Evolutionary conservation across 2,113 vertebrate genomes (phyloP), one percentile per base, ranked within the genome.

Genomic region (Mesitornis unicolor): DNA sequence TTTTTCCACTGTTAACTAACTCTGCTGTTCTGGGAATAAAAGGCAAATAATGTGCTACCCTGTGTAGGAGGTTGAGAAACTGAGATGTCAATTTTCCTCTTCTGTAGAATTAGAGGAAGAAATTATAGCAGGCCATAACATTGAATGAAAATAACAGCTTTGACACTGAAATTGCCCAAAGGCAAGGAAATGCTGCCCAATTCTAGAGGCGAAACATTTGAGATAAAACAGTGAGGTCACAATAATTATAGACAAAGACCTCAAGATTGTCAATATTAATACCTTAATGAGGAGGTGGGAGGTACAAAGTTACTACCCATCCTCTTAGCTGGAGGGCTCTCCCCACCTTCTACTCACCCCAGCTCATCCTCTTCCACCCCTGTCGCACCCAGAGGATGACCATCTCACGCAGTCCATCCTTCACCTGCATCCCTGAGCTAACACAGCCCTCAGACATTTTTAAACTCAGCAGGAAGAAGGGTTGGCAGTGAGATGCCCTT

Each of bases 41-140:
- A 95, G 70, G 88, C 71, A 94, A 96, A 86, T 80, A 64, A 61
- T 69, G 65, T 61, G 57, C 36, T 84, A 76, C 79, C 48, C 80
- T 82, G 81, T 0, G n/a, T 85, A 91, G 87, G 91, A 95, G 74
- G 91, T 40, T 73, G 80, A 95, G 88, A 96, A 95, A 95, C 56
- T 73, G 84, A 96, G 91, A 90, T 83, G 70, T 57, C 74, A 74
- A 22, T 90, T 95, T 71, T 93, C 78, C 64, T 80, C 40, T 88
- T 88, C 75, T 60, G 48, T 56, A 88, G 56, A 87, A 84, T 70
- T 88, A 77, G 51, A 88, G 51, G 43, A 80, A 78, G 48, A 77
- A 96, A 92, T 75, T 73, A n/a, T 50, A 93, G 45, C n/a, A 90
- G 68, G 53, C 42, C 71, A n/a, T 56, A 77, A 88, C 8, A 2